Conservation (phyloP, 2,888 invertebrate genomes). For the Drosophila seclusa region DNA sequence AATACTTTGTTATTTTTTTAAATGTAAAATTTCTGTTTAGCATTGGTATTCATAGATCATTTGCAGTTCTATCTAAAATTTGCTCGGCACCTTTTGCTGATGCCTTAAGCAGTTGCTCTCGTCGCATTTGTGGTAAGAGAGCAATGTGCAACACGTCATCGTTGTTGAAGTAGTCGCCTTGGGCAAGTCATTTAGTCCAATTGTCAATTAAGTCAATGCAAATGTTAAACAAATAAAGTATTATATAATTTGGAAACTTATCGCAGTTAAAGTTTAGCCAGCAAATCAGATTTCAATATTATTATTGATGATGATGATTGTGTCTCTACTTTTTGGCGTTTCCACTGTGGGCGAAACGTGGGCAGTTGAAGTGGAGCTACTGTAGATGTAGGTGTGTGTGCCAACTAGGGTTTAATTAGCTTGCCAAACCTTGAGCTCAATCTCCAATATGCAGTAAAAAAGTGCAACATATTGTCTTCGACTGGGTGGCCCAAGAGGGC, state of each 20-base stretch:
- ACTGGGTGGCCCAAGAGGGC: conserved; percentile 66
- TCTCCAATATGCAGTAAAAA: conserved; percentile 58
- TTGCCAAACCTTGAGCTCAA: conserved; percentile 70
- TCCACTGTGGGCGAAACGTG: conserved; percentile 58
- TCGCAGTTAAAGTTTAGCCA: conserved; percentile 25
- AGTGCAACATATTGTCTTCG: conserved; percentile 63
- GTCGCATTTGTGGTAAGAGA: conserved; percentile 12
- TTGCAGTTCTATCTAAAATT: conserved; percentile 11
- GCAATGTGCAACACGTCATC: conserved; percentile 67
- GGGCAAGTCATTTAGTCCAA: conserved; percentile 52
- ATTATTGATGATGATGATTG: conserved; percentile 26
- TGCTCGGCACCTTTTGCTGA: conserved; percentile 13
- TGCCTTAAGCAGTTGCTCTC: conserved; percentile 26
- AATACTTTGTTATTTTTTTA: not conserved
- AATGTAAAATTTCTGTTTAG: not conserved
- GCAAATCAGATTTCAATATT: conserved; percentile 25
- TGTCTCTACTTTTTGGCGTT: conserved; percentile 14
- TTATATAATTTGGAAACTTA: conserved; percentile 51
- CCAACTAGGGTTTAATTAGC: conserved; percentile 67
- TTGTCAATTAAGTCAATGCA: conserved; percentile 72
- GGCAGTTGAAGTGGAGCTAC: conserved; percentile 67
- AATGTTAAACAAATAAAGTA: conserved; percentile 64
- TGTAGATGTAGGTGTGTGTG: conserved; percentile 31
- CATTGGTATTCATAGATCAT: not conserved
- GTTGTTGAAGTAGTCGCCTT: conserved; percentile 28